These are phyloP conservation scores for Phania funesta DNA, from an alignment of 2,888 invertebrate genomes.

Conservation along the genomic window DNA sequence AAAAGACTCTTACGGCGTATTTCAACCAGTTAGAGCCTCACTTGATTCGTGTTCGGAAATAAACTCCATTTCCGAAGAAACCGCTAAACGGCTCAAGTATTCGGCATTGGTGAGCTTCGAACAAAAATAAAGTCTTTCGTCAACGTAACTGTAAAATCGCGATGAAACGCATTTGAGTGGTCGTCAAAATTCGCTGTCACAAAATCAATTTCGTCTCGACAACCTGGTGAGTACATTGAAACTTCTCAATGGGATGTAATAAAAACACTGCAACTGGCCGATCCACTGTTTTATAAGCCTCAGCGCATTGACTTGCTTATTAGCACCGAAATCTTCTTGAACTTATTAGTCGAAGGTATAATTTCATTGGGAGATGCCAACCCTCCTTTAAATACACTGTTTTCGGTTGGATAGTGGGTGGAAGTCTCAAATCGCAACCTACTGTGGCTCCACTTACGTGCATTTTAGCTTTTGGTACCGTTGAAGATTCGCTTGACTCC, in stretches of 20 bases:
- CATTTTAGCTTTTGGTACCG: neutral
- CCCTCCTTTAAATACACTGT: slow-evolving; percentile 22
- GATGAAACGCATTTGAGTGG: no score
- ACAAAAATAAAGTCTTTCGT: no score
- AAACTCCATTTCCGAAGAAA: slow-evolving; percentile 47
- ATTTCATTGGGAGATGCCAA: slow-evolving; percentile 27
- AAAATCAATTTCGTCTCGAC: no score
- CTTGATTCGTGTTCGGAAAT: slow-evolving; percentile 42
- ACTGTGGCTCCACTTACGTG: neutral
- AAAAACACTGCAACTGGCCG: no score
- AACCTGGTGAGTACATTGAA: slow-evolving; percentile 20
- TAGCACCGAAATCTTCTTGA: slow-evolving; percentile 42
- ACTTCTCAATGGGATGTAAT: slow-evolving; percentile 28
- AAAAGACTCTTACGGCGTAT: neutral
- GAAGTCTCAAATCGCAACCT: neutral
- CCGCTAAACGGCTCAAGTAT: slow-evolving; percentile 41
- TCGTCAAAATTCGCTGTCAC: no score
- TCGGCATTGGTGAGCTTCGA: no score
- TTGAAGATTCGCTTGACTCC: neutral
- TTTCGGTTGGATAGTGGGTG: slow-evolving; percentile 25
- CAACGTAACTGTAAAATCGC: no score
- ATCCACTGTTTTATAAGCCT: slow-evolving; percentile 42
- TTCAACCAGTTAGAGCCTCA: slow-evolving; percentile 39
- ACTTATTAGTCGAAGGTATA: slow-evolving; percentile 32
- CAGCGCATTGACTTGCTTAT: slow-evolving; percentile 41